These are phyloP conservation scores for Pipistrellus pygmaeus DNA, from an alignment of 2,797 vertebrate species.

Conservation along the genomic window DNA sequence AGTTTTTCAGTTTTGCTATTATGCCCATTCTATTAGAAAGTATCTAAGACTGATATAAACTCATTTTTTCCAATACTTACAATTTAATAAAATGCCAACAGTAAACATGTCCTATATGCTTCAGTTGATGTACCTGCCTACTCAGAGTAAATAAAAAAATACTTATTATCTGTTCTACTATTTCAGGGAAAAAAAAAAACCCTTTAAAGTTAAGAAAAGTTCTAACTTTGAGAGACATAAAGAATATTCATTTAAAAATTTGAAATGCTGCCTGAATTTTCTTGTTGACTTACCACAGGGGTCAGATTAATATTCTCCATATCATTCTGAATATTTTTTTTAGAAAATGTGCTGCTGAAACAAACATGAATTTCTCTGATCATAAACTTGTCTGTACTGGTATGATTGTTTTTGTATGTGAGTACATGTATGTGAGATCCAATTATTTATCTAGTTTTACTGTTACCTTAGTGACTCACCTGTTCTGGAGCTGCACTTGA, in stretches of 20 bases:
- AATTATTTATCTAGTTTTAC: neutral
- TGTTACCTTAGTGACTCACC: neutral
- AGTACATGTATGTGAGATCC: neutral
- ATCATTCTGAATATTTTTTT: neutral
- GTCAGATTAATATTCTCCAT: neutral
- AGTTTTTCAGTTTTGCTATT: neutral
- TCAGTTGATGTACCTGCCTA: conserved; percentile 33
- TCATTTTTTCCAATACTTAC: neutral
- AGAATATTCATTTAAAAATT: conserved; percentile 51
- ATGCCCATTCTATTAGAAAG: neutral
- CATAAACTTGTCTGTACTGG: neutral
- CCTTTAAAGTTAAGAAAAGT: conserved; percentile 35
- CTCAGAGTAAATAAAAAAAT: neutral
- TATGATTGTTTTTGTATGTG: neutral
- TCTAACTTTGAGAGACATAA: conserved; percentile 56
- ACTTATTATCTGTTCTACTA: neutral
- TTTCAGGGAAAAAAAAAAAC: neutral
- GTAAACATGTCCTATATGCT: neutral
- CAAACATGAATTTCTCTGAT: neutral
- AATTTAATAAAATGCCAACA: conserved; percentile 26
- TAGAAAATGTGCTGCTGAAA: neutral
- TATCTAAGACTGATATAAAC: neutral
- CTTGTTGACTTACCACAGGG: neutral
- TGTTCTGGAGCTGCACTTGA: neutral
- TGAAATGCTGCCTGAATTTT: neutral